Base-by-base conservation (phyloP, 2,797 vertebrate species). In the Protonibea diacanthus region DNA sequence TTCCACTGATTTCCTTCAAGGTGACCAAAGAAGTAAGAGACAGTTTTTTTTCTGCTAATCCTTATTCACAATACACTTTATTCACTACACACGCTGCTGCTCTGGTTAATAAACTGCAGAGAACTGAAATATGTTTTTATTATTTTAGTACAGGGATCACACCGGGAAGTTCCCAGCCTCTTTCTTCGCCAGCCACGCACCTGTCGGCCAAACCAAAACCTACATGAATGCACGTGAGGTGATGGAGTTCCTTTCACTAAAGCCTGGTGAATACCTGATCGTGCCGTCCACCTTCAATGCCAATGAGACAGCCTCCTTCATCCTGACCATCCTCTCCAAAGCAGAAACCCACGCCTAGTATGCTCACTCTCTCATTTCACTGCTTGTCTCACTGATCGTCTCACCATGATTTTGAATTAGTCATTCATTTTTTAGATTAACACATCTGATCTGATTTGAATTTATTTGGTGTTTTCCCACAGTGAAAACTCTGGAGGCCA, bases 261-360 rank as follows among this genome's bases (percentile, higher is more conserved):
- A 76, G 38, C 86, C 95, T 0, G 95, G 87, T 1, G 86, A 92
- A 25, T 95, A 95, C 58, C 61, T 96, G 61, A 91, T 95, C 0
- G 90, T 95, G 15, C 95, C 94, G 0, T 91, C 86, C 52, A 93
- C 93, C 6, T 83, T 49, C 20, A 40, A 27, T 0, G 76, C 88
- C 52, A 85, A 91, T 1, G 76, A 93, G 45, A 80, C 82, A 0
- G 88, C 86, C 7, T 92, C 92, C 51, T 95, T 94, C 76, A 15
- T 95, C 76, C 74, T 96, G 49, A 90, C 83, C 27, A 82, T 95
- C 65, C 44, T 88, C 74, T 92, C 88, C 76, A 95, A 92, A 83
- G 51, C 48, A 10, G 74, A 94, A 65, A 84, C 60, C 2, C 64
- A 80, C 0, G 57, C 78, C 52, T 71, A 89, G 94, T 95, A 91